Percentiles rank a stretch among this genome's conserved stretches.
Evolutionary conservation across 2,113 vertebrate genomes (phyloP).

Genomic region (Chlamydotis undulata): DNA sequence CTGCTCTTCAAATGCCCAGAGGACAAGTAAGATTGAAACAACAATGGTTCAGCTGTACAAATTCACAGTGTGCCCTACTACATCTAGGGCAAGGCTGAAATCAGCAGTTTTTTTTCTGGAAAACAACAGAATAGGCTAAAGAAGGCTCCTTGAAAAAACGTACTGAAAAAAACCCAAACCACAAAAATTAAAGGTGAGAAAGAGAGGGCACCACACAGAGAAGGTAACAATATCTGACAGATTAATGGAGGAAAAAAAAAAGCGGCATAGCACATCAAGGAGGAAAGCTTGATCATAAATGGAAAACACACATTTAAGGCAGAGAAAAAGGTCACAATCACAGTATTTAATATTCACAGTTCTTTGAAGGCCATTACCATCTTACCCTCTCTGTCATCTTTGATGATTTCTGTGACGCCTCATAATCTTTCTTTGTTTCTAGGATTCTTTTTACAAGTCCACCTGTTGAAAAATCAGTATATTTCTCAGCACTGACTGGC

Average conservation of each 20-base stretch:
- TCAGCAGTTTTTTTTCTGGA: background rate
- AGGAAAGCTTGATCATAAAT: background rate
- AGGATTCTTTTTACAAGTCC: constrained; percentile 94
- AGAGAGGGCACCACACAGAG: background rate
- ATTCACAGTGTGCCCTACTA: background rate
- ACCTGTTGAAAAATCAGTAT: constrained; percentile 73
- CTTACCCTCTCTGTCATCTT: constrained; percentile 84
- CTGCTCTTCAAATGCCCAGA: background rate
- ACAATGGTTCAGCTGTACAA: background rate
- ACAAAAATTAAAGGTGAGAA: background rate
- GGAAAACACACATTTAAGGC: background rate
- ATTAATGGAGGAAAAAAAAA: background rate
- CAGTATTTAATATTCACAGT: background rate
- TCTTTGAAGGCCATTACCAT: background rate
- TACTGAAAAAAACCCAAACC: background rate
- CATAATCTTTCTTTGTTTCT: constrained; percentile 95
- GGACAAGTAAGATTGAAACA: background rate
- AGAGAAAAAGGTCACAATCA: background rate
- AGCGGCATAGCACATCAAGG: background rate
- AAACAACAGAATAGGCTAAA: background rate
- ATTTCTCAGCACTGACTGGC: background rate
- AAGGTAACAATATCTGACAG: background rate
- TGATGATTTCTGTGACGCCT: constrained; percentile 72
- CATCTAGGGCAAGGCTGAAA: background rate
- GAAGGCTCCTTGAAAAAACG: background rate